These are phyloP conservation scores for Chrysomela aeneicollis DNA, from an alignment of 2,888 invertebrate genomes.

Conservation along the genomic window DNA sequence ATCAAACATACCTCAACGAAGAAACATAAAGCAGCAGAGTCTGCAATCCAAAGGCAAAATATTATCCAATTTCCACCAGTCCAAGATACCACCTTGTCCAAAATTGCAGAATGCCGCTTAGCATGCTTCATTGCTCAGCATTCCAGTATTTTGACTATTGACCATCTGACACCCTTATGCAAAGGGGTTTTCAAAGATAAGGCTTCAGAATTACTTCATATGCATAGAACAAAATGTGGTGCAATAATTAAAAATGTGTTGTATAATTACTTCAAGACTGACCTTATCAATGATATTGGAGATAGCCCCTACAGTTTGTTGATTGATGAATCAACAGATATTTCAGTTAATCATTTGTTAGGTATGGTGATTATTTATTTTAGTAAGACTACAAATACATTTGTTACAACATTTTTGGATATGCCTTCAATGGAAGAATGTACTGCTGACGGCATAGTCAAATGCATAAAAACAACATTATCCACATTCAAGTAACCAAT, in stretches of 20 bases:
- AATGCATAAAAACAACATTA: conserved; percentile 28
- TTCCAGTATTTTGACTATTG: background rate
- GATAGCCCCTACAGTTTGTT: conserved; percentile 39
- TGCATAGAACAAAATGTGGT: conserved; percentile 38
- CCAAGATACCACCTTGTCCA: background rate
- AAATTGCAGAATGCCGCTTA: background rate
- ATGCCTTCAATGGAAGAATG: conserved; percentile 1
- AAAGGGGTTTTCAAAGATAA: conserved; percentile 28
- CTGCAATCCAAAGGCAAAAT: background rate
- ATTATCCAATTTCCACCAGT: background rate
- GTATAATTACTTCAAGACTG: conserved; percentile 32
- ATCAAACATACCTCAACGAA: background rate
- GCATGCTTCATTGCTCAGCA: background rate
- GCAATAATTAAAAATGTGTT: conserved; percentile 39
- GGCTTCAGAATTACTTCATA: conserved; percentile 23
- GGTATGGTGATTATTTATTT: conserved; percentile 39
- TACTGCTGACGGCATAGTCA: conserved; percentile 38
- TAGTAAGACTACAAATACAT: conserved; percentile 35
- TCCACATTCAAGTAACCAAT: conserved; percentile 34
- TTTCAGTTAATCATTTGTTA: conserved; percentile 37
- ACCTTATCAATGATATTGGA: background rate
- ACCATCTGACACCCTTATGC: background rate
- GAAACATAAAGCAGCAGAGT: background rate
- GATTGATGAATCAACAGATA: conserved; percentile 43
- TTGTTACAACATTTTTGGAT: conserved; percentile 39